A percentile compares a stretch with the other conserved stretches of the same genome.
Evolutionary conservation across 2,888 invertebrate genomes (phyloP).

Genomic region (Horisme vitalbata): DNA sequence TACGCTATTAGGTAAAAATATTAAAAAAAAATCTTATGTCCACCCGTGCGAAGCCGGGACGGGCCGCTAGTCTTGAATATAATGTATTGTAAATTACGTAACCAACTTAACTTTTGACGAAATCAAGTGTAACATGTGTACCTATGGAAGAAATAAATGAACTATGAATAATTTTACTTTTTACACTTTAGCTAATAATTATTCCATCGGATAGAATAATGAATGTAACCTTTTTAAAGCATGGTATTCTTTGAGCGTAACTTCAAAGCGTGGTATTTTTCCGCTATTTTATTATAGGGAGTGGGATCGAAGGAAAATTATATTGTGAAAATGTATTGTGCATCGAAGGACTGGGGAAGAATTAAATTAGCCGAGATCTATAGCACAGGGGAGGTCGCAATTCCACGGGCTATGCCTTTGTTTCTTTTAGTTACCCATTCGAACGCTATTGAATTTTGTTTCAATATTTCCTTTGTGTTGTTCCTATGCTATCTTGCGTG

Average conservation of each 20-base stretch:
- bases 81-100: no score
- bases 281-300: slow-evolving; percentile 26
- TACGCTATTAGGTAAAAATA: no score
- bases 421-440: slow-evolving; percentile 23
- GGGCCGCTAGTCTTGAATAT: no score
- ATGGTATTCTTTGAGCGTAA: neutral
- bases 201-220: no score
- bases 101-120: no score
- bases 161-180: no score
- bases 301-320: slow-evolving; percentile 33
- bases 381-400: slow-evolving; percentile 26
- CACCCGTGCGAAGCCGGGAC: no score
- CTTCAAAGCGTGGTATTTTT: slow-evolving; percentile 28
- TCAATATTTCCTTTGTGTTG: slow-evolving; percentile 18
- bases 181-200: no score
- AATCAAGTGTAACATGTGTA: no score
- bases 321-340: slow-evolving; percentile 39
- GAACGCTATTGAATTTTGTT: slow-evolving; percentile 22
- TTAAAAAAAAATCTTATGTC: no score
- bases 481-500: slow-evolving; percentile 2
- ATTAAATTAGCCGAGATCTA: slow-evolving; percentile 45
- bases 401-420: slow-evolving; percentile 28
- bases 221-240: no score
- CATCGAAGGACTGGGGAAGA: slow-evolving; percentile 38
- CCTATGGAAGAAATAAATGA: no score